Conservation (phyloP, 92 coral and sea anemone species). For the Porites evermanni region DNA sequence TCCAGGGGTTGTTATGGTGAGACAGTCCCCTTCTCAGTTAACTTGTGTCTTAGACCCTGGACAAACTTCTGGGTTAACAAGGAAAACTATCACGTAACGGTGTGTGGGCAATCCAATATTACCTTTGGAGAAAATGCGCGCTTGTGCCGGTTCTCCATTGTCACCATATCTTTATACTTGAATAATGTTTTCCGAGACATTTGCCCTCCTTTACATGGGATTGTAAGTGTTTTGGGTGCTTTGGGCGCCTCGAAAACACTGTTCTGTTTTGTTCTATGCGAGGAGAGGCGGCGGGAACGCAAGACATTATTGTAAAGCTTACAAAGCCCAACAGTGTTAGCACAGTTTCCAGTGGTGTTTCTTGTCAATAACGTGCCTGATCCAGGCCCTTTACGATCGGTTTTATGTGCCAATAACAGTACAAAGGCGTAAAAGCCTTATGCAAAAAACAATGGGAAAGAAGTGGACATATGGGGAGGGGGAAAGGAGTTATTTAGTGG, state of each 20-base stretch:
- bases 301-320: slow-evolving; percentile 20
- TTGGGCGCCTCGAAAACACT: slow-evolving; percentile 31
- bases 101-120: not conserved
- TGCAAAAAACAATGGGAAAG: slow-evolving; percentile 13
- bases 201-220: slow-evolving; percentile 22
- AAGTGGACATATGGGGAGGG: not conserved
- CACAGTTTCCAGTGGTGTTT: slow-evolving; percentile 28
- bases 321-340: slow-evolving; percentile 26
- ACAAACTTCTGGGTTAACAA: not conserved
- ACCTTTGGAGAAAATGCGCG: not conserved
- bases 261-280: slow-evolving; percentile 48
- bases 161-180: slow-evolving; percentile 28
- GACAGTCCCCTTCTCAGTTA: slow-evolving; percentile 23
- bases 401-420: slow-evolving; percentile 20
- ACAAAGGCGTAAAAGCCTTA: slow-evolving; percentile 2
- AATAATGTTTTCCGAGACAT: slow-evolving; percentile 19
- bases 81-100: slow-evolving; percentile 7
- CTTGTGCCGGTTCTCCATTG: slow-evolving; percentile 17
- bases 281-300: not conserved
- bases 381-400: slow-evolving; percentile 41
- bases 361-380: slow-evolving; percentile 47
- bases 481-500: slow-evolving; percentile 13
- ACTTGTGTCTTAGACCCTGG: not conserved
- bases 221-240: slow-evolving; percentile 17
- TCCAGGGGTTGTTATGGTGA: slow-evolving; percentile 10